These are phyloP conservation scores for Thalassophryne amazonica DNA, from an alignment of 2,797 vertebrate species.

Conservation along the genomic window DNA sequence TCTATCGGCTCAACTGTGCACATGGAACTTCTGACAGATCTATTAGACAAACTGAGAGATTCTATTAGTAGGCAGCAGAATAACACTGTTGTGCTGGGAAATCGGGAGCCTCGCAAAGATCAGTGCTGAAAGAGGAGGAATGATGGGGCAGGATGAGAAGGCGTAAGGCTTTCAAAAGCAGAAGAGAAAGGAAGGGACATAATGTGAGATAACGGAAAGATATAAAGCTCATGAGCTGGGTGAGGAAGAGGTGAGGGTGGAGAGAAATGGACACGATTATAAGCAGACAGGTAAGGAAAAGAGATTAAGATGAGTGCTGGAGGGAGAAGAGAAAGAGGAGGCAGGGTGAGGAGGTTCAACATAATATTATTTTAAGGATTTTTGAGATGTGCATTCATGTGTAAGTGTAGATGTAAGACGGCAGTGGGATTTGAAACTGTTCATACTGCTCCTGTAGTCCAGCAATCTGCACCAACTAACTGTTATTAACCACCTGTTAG, in stretches of 20 bases:
- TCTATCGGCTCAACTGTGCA: conserved; percentile 55
- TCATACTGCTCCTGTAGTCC: no score
- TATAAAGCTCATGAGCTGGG: conserved; percentile 19
- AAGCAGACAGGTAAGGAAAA: conserved; percentile 3
- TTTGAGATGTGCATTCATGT: background rate
- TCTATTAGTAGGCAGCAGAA: conserved; percentile 69
- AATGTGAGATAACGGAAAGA: conserved; percentile 47
- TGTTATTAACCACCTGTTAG: no score
- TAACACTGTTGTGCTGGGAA: conserved; percentile 59
- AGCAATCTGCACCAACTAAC: no score
- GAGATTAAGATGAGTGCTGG: conserved; percentile 3
- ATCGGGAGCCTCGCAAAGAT: conserved; percentile 53
- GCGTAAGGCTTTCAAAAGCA: conserved; percentile 41
- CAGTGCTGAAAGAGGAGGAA: conserved; percentile 59
- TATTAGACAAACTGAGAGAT: conserved; percentile 67
- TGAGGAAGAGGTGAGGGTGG: conserved; percentile 4
- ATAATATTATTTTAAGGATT: background rate
- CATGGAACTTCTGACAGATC: conserved; percentile 67
- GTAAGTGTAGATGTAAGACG: no score
- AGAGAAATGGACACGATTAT: conserved; percentile 20
- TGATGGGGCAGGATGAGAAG: conserved; percentile 39
- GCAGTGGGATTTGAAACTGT: no score
- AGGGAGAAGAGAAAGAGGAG: background rate
- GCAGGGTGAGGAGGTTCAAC: background rate
- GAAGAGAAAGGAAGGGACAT: conserved; percentile 37